Evolutionary conservation across 2,113 vertebrate genomes (phyloP).

Genomic region (Globicephala melas): DNA sequence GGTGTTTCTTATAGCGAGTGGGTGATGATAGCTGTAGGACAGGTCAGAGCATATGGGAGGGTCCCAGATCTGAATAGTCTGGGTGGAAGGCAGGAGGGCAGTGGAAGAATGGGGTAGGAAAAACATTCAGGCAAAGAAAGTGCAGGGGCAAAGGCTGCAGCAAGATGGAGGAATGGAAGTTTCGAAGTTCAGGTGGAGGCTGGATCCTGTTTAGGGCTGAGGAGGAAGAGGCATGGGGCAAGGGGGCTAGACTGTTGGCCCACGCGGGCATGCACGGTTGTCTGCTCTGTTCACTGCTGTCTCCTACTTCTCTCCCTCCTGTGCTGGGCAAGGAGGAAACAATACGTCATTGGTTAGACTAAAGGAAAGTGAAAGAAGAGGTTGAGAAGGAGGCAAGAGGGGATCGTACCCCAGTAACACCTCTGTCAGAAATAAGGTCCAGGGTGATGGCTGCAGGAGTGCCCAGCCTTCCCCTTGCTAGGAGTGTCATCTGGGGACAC

Average conservation of each 20-base stretch:
- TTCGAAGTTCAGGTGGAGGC: accelerated
- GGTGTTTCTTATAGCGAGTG: background rate
- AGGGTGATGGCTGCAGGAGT: accelerated
- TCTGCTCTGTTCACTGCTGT: background rate
- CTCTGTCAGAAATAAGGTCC: background rate
- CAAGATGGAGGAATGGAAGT: background rate
- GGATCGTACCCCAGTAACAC: accelerated
- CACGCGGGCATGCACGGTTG: accelerated
- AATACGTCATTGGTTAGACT: background rate
- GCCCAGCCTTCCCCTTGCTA: background rate
- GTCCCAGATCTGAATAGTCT: background rate
- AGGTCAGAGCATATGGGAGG: background rate
- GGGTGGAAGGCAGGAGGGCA: background rate
- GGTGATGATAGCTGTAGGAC: background rate
- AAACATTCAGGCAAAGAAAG: no score
- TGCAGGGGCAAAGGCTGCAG: background rate
- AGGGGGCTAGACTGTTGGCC: background rate
- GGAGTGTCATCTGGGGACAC: no score
- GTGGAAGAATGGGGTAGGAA: no score
- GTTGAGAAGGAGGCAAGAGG: background rate
- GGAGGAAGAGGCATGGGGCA: background rate
- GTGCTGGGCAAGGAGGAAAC: background rate
- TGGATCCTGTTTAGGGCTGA: background rate
- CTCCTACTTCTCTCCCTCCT: background rate
- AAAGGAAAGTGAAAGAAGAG: background rate